Evolutionary conservation across 1,140 invertebrate species (phyloP).

Genomic region (Diuraphis noxia): DNA sequence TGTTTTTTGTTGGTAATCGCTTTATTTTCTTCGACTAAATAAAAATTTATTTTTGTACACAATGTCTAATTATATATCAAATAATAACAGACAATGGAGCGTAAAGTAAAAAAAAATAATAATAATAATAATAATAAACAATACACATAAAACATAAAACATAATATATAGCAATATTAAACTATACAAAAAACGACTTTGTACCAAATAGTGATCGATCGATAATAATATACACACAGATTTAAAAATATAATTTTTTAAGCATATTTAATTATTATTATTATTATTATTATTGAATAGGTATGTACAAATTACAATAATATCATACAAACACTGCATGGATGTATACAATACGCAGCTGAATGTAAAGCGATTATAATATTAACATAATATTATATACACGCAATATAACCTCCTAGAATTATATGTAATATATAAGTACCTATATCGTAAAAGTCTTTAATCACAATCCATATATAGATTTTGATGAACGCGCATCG

Average conservation of each 20-base stretch:
- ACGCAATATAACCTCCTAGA: not conserved
- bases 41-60: not conserved
- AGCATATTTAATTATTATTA: not conserved
- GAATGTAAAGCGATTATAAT: not conserved
- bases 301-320: not conserved
- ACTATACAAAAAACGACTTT: conserved; percentile 43
- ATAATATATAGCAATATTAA: not conserved
- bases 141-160: not conserved
- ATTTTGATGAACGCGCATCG: not conserved
- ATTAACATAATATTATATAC: conserved; percentile 7
- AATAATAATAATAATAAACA: no score
- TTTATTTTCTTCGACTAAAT: not conserved
- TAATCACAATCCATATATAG: not conserved
- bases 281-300: not conserved
- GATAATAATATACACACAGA: not conserved
- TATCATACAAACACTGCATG: not conserved
- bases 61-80: not conserved
- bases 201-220: conserved; percentile 24
- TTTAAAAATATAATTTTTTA: conserved; percentile 7
- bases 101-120: conserved; percentile 21
- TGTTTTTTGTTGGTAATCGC: not conserved
- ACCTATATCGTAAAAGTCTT: not conserved
- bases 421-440: not conserved
- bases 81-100: not conserved
- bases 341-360: not conserved